phyloP scores from a whole-genome alignment of 2,888 invertebrate species.

The Idaea aversata region DNA sequence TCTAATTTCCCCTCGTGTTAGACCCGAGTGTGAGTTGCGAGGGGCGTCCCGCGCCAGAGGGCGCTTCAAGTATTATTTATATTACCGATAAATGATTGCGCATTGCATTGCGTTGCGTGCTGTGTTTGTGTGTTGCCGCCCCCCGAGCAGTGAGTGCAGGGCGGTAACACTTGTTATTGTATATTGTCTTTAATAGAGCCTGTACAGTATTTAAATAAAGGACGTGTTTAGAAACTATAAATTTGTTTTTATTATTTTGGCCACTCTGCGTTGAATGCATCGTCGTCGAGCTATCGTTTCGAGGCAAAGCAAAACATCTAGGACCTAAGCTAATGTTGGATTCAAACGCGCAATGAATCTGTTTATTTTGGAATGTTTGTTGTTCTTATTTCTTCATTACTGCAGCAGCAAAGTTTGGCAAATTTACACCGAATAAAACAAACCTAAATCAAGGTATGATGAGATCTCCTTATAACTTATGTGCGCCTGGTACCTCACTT shows the following conservation, averaged over 20 bases:
- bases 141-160: conserved; percentile 3
- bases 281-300: no score
- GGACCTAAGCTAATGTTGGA: no score
- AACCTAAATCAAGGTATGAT: no score
- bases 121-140: conserved; percentile 20
- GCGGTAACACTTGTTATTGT: conserved; percentile 49
- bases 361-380: no score
- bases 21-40: background rate
- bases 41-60: background rate
- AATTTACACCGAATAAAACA: no score
- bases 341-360: no score
- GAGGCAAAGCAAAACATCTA: no score
- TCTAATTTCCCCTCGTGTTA: background rate
- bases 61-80: conserved; percentile 10
- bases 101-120: conserved; percentile 12
- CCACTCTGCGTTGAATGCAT: no score
- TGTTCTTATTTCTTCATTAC: no score
- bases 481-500: no score
- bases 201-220: conserved; percentile 77
- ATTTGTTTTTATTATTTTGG: conserved; percentile 24
- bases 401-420: no score
- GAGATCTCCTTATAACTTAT: no score
- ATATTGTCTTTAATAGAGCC: conserved; percentile 59
- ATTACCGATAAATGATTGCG: conserved; percentile 15
- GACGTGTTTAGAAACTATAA: conserved; percentile 64